A percentile compares a stretch with the other conserved stretches of the same genome.
Conservation (phyloP, 1,140 invertebrate genomes). For the Eriocheir sinensis region DNA sequence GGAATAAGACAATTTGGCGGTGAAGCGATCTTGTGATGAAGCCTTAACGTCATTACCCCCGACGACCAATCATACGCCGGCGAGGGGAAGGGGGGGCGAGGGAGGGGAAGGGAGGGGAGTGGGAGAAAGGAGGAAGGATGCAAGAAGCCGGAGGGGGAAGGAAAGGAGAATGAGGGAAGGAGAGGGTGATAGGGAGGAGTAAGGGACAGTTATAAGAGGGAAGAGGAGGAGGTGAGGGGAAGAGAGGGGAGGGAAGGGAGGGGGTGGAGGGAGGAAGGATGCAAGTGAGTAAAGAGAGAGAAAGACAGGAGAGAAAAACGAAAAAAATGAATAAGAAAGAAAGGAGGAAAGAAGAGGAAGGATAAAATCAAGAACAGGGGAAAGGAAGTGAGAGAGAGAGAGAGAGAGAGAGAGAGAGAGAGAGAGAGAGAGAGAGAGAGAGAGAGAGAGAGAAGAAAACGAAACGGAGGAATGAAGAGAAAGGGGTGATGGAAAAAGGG, state of each 20-base stretch:
- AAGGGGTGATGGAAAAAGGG: neutral
- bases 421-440: neutral
- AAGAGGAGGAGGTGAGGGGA: neutral
- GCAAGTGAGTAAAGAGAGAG: too few species aligned
- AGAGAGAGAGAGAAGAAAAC: neutral
- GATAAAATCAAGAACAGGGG: neutral
- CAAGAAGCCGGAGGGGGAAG: neutral
- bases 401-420: neutral
- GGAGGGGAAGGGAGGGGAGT: neutral
- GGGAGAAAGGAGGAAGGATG: neutral
- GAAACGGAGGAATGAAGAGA: neutral
- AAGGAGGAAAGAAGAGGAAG: neutral
- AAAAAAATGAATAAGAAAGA: neutral
- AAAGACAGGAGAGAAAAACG: neutral
- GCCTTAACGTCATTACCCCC: conserved; percentile 34
- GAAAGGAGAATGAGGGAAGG: neutral
- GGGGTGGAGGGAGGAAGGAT: neutral
- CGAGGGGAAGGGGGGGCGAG: neutral
- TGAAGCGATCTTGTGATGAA: conserved; percentile 55
- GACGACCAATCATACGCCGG: conserved; percentile 36
- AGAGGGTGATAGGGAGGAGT: neutral
- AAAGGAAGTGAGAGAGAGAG: neutral
- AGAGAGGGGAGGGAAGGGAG: neutral
- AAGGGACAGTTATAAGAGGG: neutral
- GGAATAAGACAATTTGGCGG: conserved; percentile 45